Evolutionary conservation across 2,888 invertebrate genomes (phyloP), one percentile per base, ranked within the genome.

Genomic region (Cordylochernes scorpioides): DNA sequence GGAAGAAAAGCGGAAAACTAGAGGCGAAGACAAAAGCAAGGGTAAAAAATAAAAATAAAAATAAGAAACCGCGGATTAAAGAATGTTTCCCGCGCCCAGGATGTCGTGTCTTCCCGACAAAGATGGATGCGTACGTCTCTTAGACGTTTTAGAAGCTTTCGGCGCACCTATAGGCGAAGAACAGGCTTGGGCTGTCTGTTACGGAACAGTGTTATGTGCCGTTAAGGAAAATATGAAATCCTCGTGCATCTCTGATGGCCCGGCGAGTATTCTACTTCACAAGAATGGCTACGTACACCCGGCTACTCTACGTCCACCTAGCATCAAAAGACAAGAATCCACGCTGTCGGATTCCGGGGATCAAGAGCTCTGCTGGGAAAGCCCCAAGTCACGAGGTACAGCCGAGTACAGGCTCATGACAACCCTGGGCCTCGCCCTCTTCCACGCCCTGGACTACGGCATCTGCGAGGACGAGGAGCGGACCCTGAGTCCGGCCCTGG

Each of bases 131-230:
- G 27, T 37, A 15, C 29, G 24, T 12, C 25, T 37, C 17, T 34
- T 32, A n/a, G 24, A 24, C 13, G 29, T 35, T 19, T 24, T 54
- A 27, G 45, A 47, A 35, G 44, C 77, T 19, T 86, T 88, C 51
- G 78, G 78, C 54, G 71, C 77, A 3, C 72, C 82, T 4, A 67
- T 88, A 31, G 75, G 72, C 45, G 82, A 86, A 54, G 86, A 88
- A 58, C 86, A 84, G 51, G 82, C 84, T 19, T 88, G 88, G 88
- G 84, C 88, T 10, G 59, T 88, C 41, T 77, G 78, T 56, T 74
- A 77, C 58, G 82, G 86, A 58, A 66, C 67, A 47, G 59, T 63
- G 25, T 63, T 62, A 48, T 63, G 59, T 49, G 62, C 61, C 45
- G 53, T 25, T 49, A 54, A 36, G 21, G 36, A 35, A 18, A 33